Conservation (phyloP, 2,797 vertebrate genomes). For the Sebastes iracundus region DNA sequence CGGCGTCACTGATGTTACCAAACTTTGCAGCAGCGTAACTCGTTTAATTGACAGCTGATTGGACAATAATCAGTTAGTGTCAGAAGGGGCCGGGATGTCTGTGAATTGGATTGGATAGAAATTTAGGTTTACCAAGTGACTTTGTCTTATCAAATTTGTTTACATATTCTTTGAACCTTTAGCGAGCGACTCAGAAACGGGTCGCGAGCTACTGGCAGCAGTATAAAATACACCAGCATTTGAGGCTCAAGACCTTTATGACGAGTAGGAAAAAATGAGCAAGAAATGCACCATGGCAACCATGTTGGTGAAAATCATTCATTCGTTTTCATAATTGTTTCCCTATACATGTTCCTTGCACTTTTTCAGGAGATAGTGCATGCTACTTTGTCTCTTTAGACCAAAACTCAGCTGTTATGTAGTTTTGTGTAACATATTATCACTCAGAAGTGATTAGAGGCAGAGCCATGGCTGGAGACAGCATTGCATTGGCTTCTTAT, state of each 20-base stretch:
- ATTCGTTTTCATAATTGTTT: background rate
- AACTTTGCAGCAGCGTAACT: fast-evolving
- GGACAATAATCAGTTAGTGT: too few species aligned
- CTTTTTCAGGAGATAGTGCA: background rate
- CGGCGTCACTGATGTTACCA: too few species aligned
- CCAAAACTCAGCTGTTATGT: background rate
- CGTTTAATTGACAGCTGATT: too few species aligned
- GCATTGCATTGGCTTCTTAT: background rate
- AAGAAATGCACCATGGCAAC: conserved; percentile 26
- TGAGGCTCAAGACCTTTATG: conserved; percentile 5
- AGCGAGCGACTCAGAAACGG: too few species aligned
- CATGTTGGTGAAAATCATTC: background rate
- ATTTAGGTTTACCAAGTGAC: too few species aligned
- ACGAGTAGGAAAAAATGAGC: background rate
- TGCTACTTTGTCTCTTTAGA: background rate
- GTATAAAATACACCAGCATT: background rate
- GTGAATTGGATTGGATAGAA: too few species aligned
- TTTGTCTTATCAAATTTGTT: too few species aligned
- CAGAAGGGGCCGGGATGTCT: too few species aligned
- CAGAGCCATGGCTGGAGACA: background rate
- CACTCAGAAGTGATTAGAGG: background rate
- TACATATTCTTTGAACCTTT: too few species aligned
- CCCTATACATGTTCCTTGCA: background rate
- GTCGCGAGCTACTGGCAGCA: fast-evolving
- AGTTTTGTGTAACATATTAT: background rate